Conservation (phyloP, 2,113 vertebrate species). For the Nothoprocta pentlandii region DNA sequence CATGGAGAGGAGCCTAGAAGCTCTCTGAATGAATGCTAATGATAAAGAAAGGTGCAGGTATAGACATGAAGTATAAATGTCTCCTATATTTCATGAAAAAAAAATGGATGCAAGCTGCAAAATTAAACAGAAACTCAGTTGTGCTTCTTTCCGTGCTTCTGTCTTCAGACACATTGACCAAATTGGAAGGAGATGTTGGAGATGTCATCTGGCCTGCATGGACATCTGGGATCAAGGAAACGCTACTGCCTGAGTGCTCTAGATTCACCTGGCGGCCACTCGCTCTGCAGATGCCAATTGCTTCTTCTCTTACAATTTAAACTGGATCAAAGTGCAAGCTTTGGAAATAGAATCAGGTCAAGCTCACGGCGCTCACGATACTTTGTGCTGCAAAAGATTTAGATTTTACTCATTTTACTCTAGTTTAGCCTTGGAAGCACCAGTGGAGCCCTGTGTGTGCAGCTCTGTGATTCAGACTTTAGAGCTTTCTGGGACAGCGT, state of each 20-base stretch:
- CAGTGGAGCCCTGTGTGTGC: no score
- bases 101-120: neutral
- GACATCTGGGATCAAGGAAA: neutral
- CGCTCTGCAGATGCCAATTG: neutral
- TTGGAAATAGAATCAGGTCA: neutral
- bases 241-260: neutral
- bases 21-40: neutral
- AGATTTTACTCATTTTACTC: neutral
- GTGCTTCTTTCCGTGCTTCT: neutral
- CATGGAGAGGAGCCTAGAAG: neutral
- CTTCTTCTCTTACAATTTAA: neutral
- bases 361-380: neutral
- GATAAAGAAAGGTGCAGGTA: neutral
- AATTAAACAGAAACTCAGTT: neutral
- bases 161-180: neutral
- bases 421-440: neutral
- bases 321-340: neutral
- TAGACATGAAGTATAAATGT: neutral
- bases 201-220: neutral
- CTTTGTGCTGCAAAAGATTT: neutral
- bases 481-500: neutral
- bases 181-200: rapidly evolving
- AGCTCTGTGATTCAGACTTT: neutral
- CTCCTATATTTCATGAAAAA: neutral
- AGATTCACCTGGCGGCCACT: neutral